phyloP scores from a whole-genome alignment of 2,797 vertebrate genomes.

The Carcharodon carcharias region DNA sequence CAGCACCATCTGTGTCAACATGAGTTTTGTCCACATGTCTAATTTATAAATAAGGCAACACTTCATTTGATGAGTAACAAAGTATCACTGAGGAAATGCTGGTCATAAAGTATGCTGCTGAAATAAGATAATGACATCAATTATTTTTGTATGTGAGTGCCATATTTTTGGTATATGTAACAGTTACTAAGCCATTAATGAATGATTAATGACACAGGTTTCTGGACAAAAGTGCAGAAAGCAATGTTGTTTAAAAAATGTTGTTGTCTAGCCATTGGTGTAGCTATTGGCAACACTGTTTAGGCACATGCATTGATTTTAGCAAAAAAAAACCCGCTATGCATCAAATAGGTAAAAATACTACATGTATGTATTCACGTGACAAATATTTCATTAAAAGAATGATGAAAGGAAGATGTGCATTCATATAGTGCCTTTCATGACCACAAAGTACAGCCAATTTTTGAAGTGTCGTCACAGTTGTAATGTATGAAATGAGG shows the following conservation, averaged over 20 bases:
- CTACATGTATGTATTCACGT: background rate
- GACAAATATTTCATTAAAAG: background rate
- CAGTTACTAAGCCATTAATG: background rate
- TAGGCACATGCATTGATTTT: background rate
- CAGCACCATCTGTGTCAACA: background rate
- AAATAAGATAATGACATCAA: background rate
- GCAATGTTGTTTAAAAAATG: too few species aligned
- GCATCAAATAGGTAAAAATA: background rate
- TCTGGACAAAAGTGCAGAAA: background rate
- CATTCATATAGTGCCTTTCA: too few species aligned
- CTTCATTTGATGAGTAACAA: background rate
- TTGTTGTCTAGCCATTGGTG: background rate
- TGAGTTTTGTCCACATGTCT: background rate
- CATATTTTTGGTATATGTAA: background rate
- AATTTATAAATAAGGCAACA: background rate
- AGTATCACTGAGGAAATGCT: background rate
- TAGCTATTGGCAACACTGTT: background rate
- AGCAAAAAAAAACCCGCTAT: background rate
- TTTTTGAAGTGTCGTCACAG: background rate
- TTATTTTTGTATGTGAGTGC: background rate
- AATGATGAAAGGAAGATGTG: too few species aligned
- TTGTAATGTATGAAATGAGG: background rate
- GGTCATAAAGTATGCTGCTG: background rate
- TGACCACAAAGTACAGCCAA: too few species aligned
- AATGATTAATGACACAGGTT: background rate